Evolutionary conservation across 2,113 vertebrate genomes (phyloP).

Genomic region (Brienomyrus longianalis): DNA sequence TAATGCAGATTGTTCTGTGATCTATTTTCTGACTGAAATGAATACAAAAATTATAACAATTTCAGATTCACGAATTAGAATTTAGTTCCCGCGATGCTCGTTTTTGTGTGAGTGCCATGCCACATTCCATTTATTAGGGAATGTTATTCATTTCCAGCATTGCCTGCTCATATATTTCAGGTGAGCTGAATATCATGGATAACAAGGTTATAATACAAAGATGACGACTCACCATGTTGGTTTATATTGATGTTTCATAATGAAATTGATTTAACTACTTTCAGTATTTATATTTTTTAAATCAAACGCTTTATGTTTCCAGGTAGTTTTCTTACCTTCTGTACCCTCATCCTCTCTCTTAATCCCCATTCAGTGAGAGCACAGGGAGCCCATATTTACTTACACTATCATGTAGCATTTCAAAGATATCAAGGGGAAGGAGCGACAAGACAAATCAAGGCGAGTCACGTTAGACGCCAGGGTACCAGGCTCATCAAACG

Average conservation of each 20-base stretch:
- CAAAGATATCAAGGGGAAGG: not conserved
- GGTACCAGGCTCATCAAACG: not conserved
- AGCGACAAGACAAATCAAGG: not conserved
- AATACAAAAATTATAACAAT: not conserved
- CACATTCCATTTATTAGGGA: not conserved
- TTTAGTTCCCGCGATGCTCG: not conserved
- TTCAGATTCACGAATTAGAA: not conserved
- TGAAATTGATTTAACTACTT: not conserved
- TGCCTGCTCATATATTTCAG: not conserved
- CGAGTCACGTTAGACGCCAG: not conserved
- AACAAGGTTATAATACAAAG: not conserved
- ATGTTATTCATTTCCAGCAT: not conserved
- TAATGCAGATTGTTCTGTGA: not conserved
- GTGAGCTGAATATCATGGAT: not conserved
- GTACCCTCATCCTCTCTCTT: not conserved
- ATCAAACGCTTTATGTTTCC: not conserved
- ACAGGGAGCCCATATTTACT: not conserved
- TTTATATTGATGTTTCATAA: not conserved
- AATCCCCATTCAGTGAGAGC: not conserved
- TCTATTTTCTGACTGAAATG: not conserved
- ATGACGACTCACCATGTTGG: not conserved
- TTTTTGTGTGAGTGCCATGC: not conserved
- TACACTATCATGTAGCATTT: not conserved
- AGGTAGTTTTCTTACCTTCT: not conserved
- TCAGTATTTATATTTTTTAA: not conserved